Base-by-base conservation (phyloP, 1,140 invertebrate genomes). In the Eufriesea mexicana region DNA sequence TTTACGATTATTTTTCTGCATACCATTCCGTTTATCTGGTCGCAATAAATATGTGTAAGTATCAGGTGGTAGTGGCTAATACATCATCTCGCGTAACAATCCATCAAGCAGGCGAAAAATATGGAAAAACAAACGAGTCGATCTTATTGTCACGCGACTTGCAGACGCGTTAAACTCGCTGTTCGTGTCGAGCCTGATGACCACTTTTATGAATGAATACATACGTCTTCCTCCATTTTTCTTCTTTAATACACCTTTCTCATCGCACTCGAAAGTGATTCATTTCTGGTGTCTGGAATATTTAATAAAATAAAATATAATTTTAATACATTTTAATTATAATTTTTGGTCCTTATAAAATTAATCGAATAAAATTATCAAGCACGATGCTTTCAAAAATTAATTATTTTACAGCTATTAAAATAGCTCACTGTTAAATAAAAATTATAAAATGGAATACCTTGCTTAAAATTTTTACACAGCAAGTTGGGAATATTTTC, bases 71-170 rank as follows among this genome's bases (percentile, higher is more conserved):
- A 64, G 55, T 28, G 49, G 54, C 57, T 66, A 79, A 84, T 84
- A 47, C 77, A 79, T 84, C 77, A 67, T 51, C 54, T 28, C 12
- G 4, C 25, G 42, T 49, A 55, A 79, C 42, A 66, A 84, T 84
- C 82, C 82, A 71, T 84, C 76, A 79, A 57, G 14, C n/a, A 28
- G 25, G 18, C 23, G 54, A 42, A 42, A 64, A 66, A 79, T 54
- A 68, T 42, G 2, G 47, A 51, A 25, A 79, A 64, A 64, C 12
- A 20, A 12, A 51, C 28, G 59, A 64, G 76, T 72, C 59, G 18
- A 51, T 67, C 57, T 73, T 66, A 79, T 73, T 84, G 75, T 79
- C 82, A 66, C 82, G 77, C 76, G 64, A 77, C 28, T 61, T n/a
- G n/a, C 54, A 25, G 62, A 16, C 78, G 12, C 78, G 68, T 62